phyloP scores from a whole-genome alignment of 2,888 invertebrate species.

The Acronicta psi region DNA sequence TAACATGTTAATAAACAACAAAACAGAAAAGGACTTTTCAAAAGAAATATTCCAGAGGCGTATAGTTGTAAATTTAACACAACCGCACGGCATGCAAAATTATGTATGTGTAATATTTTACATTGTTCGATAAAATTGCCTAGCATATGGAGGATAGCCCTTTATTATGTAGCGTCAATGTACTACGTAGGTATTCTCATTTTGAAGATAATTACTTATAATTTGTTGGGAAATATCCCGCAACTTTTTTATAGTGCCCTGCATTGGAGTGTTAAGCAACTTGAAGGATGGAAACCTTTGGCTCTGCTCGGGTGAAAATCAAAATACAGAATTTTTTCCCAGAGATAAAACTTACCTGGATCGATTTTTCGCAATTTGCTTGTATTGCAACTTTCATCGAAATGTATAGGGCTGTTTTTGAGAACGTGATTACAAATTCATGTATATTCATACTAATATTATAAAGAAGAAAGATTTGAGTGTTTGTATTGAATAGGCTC shows the following conservation, averaged over 20 bases:
- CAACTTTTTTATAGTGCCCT: conserved; percentile 18
- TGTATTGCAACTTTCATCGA: too few relatives aligned
- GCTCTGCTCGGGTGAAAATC: too few relatives aligned
- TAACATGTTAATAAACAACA: conserved; percentile 1
- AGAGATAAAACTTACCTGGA: too few relatives aligned
- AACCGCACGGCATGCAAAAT: conserved; percentile 23
- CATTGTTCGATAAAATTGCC: conserved; percentile 29
- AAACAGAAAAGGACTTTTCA: conserved; percentile 3
- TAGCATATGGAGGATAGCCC: conserved; percentile 28
- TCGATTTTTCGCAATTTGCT: too few relatives aligned
- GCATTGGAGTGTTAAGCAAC: conserved; percentile 23
- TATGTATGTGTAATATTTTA: conserved; percentile 15
- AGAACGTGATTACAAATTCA: too few relatives aligned
- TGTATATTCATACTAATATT: too few relatives aligned
- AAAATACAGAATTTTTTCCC: too few relatives aligned
- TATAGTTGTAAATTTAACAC: conserved; percentile 31
- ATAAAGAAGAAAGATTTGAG: too few relatives aligned
- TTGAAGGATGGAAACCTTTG: too few relatives aligned
- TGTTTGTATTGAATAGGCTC: too few relatives aligned
- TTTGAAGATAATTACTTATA: conserved; percentile 43
- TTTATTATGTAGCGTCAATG: conserved; percentile 16
- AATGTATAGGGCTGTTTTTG: too few relatives aligned
- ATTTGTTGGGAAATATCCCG: conserved; percentile 42
- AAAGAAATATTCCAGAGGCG: conserved; percentile 4
- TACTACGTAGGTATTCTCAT: conserved; percentile 22